phyloP scores from a whole-genome alignment of 2,888 invertebrate species.

The Cheilosia soror region DNA sequence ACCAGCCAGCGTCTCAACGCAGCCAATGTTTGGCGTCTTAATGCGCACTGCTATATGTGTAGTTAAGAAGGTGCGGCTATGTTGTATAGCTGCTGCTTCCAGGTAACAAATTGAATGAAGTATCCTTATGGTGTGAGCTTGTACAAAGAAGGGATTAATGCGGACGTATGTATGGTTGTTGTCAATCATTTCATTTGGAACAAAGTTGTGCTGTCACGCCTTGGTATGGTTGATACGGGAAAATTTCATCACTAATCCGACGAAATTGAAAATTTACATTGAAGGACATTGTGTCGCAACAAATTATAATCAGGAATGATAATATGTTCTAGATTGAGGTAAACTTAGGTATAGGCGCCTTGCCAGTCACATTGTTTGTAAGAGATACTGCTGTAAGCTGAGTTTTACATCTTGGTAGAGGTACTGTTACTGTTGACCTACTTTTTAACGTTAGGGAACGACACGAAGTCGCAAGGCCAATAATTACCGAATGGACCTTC shows the following conservation, averaged over 20 bases:
- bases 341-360: background rate
- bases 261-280: background rate
- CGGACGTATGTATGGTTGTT: conserved; percentile 12
- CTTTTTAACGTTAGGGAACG: too few relatives aligned
- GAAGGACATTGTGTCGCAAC: conserved; percentile 40
- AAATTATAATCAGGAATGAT: background rate
- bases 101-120: conserved; percentile 9
- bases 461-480: too few relatives aligned
- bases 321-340: background rate
- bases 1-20: conserved; percentile 18
- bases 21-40: conserved; percentile 39
- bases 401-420: too few relatives aligned
- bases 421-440: too few relatives aligned
- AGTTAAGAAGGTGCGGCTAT: conserved; percentile 44
- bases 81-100: conserved; percentile 28
- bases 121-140: conserved; percentile 50
- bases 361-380: too few relatives aligned
- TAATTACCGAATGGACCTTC: too few relatives aligned
- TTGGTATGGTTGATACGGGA: background rate
- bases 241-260: conserved; percentile 22
- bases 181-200: conserved; percentile 60
- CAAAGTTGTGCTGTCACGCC: conserved; percentile 21
- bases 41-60: conserved; percentile 20
- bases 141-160: conserved; percentile 60
- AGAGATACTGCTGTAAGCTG: too few relatives aligned